These are phyloP conservation scores for Myotis myotis DNA, from an alignment of 2,797 vertebrate species.

Conservation along the genomic window DNA sequence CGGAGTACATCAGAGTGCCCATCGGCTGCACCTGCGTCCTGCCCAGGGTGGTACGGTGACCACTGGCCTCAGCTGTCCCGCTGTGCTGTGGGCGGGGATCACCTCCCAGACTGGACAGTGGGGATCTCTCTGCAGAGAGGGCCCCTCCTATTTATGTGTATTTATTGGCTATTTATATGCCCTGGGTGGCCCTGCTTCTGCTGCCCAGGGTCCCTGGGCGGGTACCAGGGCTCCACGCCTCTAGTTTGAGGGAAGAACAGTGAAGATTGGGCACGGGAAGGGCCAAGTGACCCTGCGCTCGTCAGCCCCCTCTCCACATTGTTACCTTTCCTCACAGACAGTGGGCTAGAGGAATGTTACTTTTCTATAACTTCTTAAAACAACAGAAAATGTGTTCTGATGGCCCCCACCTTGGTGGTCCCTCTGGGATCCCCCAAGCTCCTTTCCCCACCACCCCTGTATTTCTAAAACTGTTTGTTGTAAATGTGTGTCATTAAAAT, in stretches of 20 bases:
- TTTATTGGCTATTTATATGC: conserved; percentile 69
- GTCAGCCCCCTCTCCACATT: background rate
- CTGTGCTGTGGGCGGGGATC: background rate
- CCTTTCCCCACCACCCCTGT: background rate
- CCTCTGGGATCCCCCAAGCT: background rate
- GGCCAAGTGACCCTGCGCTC: background rate
- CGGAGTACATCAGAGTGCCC: conserved; percentile 80
- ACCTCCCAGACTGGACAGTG: background rate
- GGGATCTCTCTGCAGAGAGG: background rate
- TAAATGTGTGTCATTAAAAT: background rate
- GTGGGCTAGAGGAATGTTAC: background rate
- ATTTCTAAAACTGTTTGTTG: conserved; percentile 23
- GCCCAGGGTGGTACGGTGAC: conserved; percentile 70
- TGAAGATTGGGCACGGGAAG: background rate
- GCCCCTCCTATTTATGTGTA: conserved; percentile 53
- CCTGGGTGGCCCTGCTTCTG: background rate
- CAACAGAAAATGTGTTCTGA: background rate
- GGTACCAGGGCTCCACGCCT: background rate
- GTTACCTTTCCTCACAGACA: background rate
- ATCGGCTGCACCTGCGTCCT: conserved; percentile 91
- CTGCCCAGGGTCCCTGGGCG: background rate
- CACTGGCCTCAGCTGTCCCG: background rate
- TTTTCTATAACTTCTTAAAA: background rate
- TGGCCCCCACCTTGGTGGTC: no score
- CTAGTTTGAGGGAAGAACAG: background rate